Percentiles rank a stretch among this genome's conserved stretches.
These are phyloP conservation scores for Calypte anna DNA, from an alignment of 2,113 vertebrate genomes.

Conservation along the genomic window DNA sequence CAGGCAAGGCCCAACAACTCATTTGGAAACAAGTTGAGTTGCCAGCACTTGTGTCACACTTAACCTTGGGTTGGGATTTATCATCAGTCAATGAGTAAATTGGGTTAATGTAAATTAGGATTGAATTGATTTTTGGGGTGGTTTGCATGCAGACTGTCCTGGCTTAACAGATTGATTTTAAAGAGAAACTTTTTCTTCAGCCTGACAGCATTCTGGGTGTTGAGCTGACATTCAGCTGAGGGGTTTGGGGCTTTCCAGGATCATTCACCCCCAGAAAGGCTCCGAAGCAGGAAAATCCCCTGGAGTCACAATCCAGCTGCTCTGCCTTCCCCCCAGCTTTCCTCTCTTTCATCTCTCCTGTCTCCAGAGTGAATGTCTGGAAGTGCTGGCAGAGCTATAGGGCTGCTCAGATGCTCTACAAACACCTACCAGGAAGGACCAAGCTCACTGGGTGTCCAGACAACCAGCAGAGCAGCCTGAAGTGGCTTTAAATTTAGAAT, in stretches of 20 bases:
- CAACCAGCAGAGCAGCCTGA: not conserved
- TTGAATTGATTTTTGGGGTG: constrained; percentile 32
- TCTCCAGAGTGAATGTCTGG: not conserved
- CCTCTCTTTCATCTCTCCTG: not conserved
- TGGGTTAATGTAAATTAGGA: constrained; percentile 37
- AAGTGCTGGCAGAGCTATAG: not conserved
- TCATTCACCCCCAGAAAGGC: not conserved
- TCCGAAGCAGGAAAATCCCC: not conserved
- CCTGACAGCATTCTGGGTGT: not conserved
- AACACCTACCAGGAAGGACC: not conserved
- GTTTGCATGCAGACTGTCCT: not conserved
- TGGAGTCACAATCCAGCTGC: not conserved
- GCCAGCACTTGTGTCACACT: not conserved
- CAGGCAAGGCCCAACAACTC: not conserved
- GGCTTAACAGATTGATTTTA: constrained; percentile 4
- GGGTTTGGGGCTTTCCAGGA: not conserved
- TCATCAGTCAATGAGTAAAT: constrained; percentile 20
- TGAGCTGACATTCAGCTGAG: not conserved
- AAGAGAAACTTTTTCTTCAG: constrained; percentile 9
- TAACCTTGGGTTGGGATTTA: constrained; percentile 44
- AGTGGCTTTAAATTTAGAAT: not conserved
- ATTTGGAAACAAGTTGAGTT: not conserved
- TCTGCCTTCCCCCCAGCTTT: not conserved
- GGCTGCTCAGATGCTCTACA: not conserved
- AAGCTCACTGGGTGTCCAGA: not conserved